Percentiles rank a stretch among this genome's conserved stretches.
Conservation (phyloP, 2,113 vertebrate genomes). For the Nesogale talazaci region DNA sequence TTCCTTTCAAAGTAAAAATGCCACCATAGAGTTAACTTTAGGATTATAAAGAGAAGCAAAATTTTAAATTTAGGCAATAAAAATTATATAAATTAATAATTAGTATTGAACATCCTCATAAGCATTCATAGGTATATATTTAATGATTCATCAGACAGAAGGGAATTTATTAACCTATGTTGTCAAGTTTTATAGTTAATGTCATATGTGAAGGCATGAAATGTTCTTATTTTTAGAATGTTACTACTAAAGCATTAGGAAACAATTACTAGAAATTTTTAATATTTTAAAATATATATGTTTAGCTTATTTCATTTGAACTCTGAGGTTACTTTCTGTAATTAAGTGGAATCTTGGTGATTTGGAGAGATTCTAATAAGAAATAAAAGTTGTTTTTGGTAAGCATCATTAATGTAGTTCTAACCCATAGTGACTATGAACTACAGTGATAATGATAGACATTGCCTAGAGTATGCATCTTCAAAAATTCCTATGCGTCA, state of each 20-base stretch:
- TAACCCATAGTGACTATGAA: no score
- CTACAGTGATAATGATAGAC: no score
- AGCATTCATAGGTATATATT: slow-evolving; percentile 70
- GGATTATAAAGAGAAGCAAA: not conserved
- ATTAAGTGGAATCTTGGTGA: not conserved
- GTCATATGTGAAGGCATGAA: slow-evolving; percentile 76
- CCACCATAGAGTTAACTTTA: not conserved
- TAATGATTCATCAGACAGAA: slow-evolving; percentile 79
- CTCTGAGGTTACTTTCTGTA: not conserved
- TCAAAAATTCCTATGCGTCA: no score
- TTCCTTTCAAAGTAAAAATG: slow-evolving; percentile 63
- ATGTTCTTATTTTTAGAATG: not conserved
- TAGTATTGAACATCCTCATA: slow-evolving; percentile 53
- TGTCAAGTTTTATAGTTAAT: slow-evolving; percentile 78
- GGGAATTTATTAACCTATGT: slow-evolving; percentile 78
- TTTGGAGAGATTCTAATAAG: slow-evolving; percentile 31
- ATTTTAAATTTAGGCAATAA: slow-evolving; percentile 56
- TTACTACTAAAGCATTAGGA: not conserved
- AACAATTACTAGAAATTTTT: not conserved
- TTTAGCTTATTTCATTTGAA: not conserved
- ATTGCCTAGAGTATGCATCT: no score
- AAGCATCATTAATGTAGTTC: no score
- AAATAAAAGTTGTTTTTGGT: not conserved
- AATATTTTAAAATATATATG: not conserved
- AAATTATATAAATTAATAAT: slow-evolving; percentile 58